phyloP scores from a whole-genome alignment of 2,113 vertebrate genomes.

The Acrocephalus kingi region DNA sequence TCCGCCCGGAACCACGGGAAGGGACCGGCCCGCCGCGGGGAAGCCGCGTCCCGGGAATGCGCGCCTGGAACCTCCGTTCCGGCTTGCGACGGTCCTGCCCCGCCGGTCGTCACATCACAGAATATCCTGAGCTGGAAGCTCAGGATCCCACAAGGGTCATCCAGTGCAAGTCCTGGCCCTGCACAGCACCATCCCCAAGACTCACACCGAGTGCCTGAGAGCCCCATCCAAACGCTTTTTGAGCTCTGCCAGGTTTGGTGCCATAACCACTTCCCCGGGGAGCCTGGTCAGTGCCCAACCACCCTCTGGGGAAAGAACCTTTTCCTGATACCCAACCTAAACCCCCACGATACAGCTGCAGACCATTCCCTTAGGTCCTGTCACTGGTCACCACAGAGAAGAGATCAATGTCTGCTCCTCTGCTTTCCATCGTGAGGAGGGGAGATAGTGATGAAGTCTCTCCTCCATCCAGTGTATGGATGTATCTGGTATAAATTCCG shows the following conservation, averaged over 20 bases:
- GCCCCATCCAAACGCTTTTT: background rate
- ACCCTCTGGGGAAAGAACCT: background rate
- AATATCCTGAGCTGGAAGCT: background rate
- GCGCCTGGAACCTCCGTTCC: slow-evolving; percentile 1
- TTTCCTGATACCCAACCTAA: background rate
- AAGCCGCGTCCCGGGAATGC: slow-evolving; percentile 16
- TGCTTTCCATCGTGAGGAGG: too few relatives aligned
- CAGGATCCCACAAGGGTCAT: background rate
- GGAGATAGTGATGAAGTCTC: background rate
- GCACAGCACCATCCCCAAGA: background rate
- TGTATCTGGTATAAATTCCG: fast-evolving
- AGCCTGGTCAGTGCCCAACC: background rate
- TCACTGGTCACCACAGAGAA: background rate
- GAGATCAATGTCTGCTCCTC: background rate
- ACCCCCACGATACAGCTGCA: background rate
- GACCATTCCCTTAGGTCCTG: too few relatives aligned
- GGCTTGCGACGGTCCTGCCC: background rate
- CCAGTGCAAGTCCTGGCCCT: background rate
- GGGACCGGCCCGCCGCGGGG: background rate
- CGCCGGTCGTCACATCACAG: fast-evolving
- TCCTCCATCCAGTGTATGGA: background rate
- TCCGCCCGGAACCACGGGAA: slow-evolving; percentile 7
- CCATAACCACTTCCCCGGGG: background rate
- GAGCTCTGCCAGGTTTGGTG: background rate
- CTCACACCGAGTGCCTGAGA: background rate